A percentile compares a stretch with the other conserved stretches of the same genome.
These are phyloP conservation scores for Melanerpes aurifrons DNA, from an alignment of 2,113 vertebrate species.

Conservation along the genomic window DNA sequence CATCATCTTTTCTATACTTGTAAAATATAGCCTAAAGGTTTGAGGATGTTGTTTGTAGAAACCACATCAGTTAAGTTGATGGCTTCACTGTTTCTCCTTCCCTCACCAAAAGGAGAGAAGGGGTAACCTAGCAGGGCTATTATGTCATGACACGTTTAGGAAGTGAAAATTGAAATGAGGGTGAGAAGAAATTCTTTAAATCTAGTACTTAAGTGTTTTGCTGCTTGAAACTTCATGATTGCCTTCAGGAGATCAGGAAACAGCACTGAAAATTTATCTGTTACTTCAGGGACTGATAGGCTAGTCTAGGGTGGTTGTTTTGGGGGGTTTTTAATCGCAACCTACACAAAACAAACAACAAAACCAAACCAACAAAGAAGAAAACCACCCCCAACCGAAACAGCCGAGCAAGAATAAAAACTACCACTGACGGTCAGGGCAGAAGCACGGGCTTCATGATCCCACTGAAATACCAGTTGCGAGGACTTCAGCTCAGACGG, in stretches of 20 bases:
- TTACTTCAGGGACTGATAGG: neutral
- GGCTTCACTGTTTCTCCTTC: neutral
- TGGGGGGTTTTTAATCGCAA: neutral
- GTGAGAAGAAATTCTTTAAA: neutral
- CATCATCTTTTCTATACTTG: neutral
- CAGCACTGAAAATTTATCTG: neutral
- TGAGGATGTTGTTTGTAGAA: neutral
- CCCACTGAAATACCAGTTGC: accelerated
- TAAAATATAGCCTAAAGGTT: neutral
- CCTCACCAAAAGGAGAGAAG: neutral
- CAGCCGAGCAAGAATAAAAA: neutral
- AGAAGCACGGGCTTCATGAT: accelerated
- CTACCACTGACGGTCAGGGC: accelerated
- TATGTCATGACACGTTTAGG: neutral
- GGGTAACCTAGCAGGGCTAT: neutral
- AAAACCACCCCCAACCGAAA: neutral
- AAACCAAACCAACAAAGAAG: neutral
- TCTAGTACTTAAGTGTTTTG: neutral
- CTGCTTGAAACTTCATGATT: neutral
- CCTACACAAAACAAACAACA: too few relatives aligned
- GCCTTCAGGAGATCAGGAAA: neutral
- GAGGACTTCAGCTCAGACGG: accelerated
- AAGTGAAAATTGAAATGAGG: neutral
- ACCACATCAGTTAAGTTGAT: neutral
- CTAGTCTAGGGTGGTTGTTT: neutral